Base-by-base conservation (phyloP, 2,113 vertebrate genomes). In the Podarcis cretensis region DNA sequence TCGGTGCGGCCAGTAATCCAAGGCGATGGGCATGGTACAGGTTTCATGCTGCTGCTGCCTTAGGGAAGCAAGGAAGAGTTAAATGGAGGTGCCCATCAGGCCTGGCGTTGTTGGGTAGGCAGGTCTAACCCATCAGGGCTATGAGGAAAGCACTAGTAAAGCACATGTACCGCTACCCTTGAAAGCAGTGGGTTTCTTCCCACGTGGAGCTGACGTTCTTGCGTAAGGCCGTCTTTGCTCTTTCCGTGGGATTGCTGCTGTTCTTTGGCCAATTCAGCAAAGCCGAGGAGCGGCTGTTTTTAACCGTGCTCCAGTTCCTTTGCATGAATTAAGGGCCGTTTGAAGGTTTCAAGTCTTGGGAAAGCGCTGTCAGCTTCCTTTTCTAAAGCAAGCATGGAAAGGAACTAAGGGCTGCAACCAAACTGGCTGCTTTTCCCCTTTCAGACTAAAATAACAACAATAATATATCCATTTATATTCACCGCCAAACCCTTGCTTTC, bases 361-460 rank as follows among this genome's bases (percentile, higher is more conserved):
- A 74, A 69, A 83, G 23, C 48, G 63, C 57, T 8, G 32, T 69
- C 48, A 43, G 25, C n/a, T 77, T 83, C 59, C 71, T 68, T 83
- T 83, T 84, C 68, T 54, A 32, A 89, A 89, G 74, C 40, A 77
- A 83, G 40, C 63, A 87, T 81, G 68, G 23, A 87, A 81, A 81
- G 66, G 78, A 40, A 81, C 59, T 79, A 81, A 54, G 68, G 43
- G 78, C 35, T 57, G 32, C 30, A 77, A 68, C 83, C 59, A 20
- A 14, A 69, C 27, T 32, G 77, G 40, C 18, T 69, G 43, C 66
- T 68, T 30, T 13, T 1, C n/a, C 54, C 13, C 73, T 76, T 66
- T 83, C 30, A 48, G 54, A 88, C n/a, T 73, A 6, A 82, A 21
- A 37, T 35, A 74, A 43, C 35, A 76, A 25, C 35, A 20, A 20